Evolutionary conservation across 2,797 vertebrate genomes (phyloP).

Genomic region (Manis pentadactyla): DNA sequence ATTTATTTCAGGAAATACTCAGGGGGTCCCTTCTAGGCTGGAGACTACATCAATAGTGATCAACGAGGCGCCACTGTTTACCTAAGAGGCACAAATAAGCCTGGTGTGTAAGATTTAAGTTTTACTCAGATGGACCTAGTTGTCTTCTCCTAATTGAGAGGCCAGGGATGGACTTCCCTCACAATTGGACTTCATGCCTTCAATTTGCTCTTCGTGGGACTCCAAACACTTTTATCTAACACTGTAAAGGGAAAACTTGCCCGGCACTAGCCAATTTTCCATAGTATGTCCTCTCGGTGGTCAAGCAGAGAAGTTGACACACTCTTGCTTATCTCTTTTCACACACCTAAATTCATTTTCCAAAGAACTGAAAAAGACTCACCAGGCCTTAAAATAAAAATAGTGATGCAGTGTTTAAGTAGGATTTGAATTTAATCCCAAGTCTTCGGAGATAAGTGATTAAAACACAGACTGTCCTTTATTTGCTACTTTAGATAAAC

Average conservation of each 20-base stretch:
- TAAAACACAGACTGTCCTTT: constrained; percentile 3
- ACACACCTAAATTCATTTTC: constrained; percentile 56
- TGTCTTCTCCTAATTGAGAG: background rate
- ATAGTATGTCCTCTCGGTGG: background rate
- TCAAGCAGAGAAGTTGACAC: constrained; percentile 26
- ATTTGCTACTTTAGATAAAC: constrained; percentile 48
- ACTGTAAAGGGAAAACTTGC: background rate
- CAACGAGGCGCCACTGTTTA: background rate
- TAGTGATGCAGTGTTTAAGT: background rate
- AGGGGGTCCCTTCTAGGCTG: background rate
- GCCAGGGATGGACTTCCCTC: background rate
- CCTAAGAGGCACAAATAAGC: background rate
- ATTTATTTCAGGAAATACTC: background rate
- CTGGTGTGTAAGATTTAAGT: background rate
- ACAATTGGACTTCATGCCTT: background rate
- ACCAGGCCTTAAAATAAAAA: constrained; percentile 36
- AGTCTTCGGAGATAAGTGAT: constrained; percentile 36
- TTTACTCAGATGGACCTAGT: background rate
- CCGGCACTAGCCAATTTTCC: background rate
- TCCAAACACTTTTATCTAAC: background rate
- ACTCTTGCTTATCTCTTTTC: constrained; percentile 56
- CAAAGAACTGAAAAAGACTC: background rate
- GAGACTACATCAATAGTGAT: background rate
- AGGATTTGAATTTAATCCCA: constrained; percentile 65
- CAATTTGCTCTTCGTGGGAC: background rate